phyloP scores from a whole-genome alignment of 2,888 invertebrate genomes.

The Odontothrips loti region DNA sequence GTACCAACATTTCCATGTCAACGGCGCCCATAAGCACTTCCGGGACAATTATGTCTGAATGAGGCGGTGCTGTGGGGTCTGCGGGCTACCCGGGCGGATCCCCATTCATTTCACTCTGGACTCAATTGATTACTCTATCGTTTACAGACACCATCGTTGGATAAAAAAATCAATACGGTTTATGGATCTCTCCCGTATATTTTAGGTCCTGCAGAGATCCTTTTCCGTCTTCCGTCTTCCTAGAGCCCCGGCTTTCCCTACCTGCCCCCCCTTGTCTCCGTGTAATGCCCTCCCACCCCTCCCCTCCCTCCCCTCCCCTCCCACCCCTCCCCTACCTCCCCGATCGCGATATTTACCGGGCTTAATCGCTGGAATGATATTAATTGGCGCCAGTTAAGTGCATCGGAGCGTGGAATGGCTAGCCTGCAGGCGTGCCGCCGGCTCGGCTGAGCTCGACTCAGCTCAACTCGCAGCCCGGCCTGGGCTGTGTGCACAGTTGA shows the following conservation, averaged over 20 bases:
- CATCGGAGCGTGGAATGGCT: not conserved
- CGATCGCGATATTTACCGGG: constrained; percentile 1
- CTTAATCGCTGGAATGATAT: constrained; percentile 7
- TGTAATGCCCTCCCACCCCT: not conserved
- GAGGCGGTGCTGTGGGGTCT: not conserved
- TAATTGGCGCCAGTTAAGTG: constrained; percentile 19
- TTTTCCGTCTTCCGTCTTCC: too few species aligned
- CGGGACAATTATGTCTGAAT: too few species aligned
- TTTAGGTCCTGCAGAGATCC: too few species aligned
- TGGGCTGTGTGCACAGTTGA: not conserved
- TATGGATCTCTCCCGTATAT: too few species aligned
- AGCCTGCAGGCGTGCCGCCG: not conserved
- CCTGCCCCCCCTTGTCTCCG: not conserved
- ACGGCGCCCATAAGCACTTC: too few species aligned
- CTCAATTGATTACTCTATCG: too few species aligned
- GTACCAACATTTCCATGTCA: too few species aligned
- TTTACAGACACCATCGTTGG: too few species aligned
- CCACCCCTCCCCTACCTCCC: not conserved
- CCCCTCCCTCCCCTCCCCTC: not conserved
- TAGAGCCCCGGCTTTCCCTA: too few species aligned
- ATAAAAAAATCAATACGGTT: too few species aligned
- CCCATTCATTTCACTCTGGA: not conserved
- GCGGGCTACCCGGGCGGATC: not conserved
- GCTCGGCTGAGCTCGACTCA: not conserved
- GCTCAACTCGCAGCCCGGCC: not conserved